Evolutionary conservation across 2,113 vertebrate genomes (phyloP).

Genomic region (Climacteris rufus): DNA sequence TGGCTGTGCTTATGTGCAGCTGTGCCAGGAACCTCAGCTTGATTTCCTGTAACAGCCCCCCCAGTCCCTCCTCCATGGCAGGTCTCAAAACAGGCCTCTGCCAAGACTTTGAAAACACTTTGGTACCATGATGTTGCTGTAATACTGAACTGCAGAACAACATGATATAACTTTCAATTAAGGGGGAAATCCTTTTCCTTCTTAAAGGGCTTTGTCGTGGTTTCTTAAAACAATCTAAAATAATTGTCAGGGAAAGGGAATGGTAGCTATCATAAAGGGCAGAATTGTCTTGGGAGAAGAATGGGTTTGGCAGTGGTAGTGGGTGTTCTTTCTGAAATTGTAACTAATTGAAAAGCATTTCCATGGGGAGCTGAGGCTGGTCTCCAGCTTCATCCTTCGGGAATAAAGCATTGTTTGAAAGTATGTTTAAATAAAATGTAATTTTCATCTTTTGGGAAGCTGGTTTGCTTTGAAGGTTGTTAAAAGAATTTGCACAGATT

Average conservation of each 20-base stretch:
- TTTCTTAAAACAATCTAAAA: constrained; percentile 28
- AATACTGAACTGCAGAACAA: background rate
- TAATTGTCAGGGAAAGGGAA: background rate
- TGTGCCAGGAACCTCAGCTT: background rate
- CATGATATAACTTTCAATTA: background rate
- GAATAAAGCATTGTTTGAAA: constrained; percentile 30
- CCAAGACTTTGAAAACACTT: background rate
- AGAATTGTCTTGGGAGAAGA: background rate
- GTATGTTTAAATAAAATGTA: background rate
- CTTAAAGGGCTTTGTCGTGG: background rate
- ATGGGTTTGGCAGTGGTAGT: constrained; percentile 11
- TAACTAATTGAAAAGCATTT: constrained; percentile 18
- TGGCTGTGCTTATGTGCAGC: background rate
- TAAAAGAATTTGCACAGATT: background rate
- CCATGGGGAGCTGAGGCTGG: background rate
- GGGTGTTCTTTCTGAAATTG: background rate
- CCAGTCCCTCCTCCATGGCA: background rate
- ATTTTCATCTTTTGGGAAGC: background rate
- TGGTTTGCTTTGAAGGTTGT: background rate
- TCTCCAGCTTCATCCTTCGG: background rate
- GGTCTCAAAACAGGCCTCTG: background rate
- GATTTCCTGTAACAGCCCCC: background rate
- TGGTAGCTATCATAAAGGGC: background rate
- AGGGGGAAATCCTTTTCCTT: constrained; percentile 49
- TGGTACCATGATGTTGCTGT: background rate